phyloP scores from a whole-genome alignment of 2,113 vertebrate genomes.

The Psittacula cyanocephala region DNA sequence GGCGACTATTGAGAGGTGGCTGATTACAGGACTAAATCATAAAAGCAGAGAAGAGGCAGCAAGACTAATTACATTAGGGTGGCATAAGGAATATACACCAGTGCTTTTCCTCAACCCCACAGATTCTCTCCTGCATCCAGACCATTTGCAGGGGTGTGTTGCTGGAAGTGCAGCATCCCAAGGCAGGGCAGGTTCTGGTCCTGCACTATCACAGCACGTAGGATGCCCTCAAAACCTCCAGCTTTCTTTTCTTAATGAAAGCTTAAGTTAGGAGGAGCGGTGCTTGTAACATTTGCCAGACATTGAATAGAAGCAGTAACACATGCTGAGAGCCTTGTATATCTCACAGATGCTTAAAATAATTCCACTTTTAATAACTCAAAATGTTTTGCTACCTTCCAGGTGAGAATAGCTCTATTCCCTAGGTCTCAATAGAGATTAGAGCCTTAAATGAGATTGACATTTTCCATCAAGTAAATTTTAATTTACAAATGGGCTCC shows the following conservation, averaged over 20 bases:
- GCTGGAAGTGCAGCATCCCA: neutral
- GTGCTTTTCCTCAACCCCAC: neutral
- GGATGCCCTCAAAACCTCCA: neutral
- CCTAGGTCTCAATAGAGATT: neutral
- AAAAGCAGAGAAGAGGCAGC: neutral
- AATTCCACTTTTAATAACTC: neutral
- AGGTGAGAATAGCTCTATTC: conserved; percentile 10
- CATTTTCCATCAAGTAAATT: neutral
- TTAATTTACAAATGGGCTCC: neutral
- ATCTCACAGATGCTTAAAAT: conserved; percentile 26
- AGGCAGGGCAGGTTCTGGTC: neutral
- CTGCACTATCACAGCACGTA: fast-evolving
- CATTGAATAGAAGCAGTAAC: neutral
- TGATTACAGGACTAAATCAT: neutral
- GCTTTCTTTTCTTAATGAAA: neutral
- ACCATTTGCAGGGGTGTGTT: neutral
- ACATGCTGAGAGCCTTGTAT: neutral
- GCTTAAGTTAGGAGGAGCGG: neutral
- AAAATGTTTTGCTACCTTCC: neutral
- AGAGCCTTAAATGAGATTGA: neutral
- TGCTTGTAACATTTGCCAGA: conserved; percentile 38
- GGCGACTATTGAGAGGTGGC: neutral
- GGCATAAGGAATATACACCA: neutral
- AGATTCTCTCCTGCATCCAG: neutral
- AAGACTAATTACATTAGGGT: neutral